Evolutionary conservation across 2,888 invertebrate species (phyloP).

Genomic region (Drosophila maculinotata): DNA sequence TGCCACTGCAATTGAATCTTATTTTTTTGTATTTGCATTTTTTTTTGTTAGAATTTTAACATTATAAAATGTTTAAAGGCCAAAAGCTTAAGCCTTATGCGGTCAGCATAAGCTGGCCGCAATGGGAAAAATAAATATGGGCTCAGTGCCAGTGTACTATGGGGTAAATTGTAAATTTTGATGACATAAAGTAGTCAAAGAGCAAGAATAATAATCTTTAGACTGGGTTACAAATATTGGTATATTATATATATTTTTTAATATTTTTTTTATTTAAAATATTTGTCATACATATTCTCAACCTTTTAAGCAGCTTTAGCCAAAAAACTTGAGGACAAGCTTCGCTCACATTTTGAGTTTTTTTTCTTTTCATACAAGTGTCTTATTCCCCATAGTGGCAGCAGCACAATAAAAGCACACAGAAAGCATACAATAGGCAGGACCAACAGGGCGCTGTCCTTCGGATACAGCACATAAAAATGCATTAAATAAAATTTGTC

Average conservation of each 20-base stretch:
- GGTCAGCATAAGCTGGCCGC: constrained; percentile 75
- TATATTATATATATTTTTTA: too few relatives aligned
- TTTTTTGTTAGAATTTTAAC: constrained; percentile 58
- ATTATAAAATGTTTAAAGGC: constrained; percentile 76
- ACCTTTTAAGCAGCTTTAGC: too few relatives aligned
- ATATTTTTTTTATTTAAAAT: neutral
- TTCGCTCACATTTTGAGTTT: neutral
- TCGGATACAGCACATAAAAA: constrained; percentile 68
- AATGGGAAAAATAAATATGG: constrained; percentile 75
- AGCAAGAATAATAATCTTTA: too few relatives aligned
- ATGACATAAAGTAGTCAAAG: neutral
- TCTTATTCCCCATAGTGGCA: constrained; percentile 7
- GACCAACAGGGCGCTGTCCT: constrained; percentile 37
- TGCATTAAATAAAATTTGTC: constrained; percentile 80
- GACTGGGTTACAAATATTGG: too few relatives aligned
- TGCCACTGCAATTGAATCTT: constrained; percentile 33
- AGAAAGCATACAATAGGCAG: constrained; percentile 24
- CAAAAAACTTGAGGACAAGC: too few relatives aligned
- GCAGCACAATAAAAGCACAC: neutral
- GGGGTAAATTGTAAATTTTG: neutral
- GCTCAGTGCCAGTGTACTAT: constrained; percentile 42
- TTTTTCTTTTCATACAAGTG: neutral
- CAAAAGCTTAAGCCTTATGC: constrained; percentile 75
- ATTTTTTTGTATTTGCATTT: constrained; percentile 19
- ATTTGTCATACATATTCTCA: too few relatives aligned